Percentiles rank a stretch among this genome's conserved stretches.
phyloP scores from a whole-genome alignment of 2,797 vertebrate genomes.

The Syndactyla subalaris region DNA sequence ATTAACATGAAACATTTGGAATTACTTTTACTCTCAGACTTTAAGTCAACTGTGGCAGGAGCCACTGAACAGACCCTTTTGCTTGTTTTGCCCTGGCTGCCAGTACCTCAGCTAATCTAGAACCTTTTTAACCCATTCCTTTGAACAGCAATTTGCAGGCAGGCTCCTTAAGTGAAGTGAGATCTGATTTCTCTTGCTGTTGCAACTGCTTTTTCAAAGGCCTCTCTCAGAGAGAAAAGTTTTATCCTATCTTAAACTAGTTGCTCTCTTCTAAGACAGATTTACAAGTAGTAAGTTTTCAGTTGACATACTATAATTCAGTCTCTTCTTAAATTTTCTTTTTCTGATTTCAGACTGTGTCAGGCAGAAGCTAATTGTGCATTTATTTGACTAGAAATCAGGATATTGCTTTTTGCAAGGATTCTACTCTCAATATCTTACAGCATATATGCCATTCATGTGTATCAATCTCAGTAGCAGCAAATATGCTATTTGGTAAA shows the following conservation, averaged over 20 bases:
- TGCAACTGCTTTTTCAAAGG: neutral
- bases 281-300: neutral
- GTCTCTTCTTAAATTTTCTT: neutral
- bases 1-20: neutral
- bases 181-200: neutral
- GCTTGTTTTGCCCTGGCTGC: neutral
- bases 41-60: neutral
- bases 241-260: neutral
- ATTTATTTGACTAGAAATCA: neutral
- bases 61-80: neutral
- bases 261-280: neutral
- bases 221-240: neutral
- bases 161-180: neutral
- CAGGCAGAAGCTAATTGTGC: neutral
- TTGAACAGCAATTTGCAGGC: neutral
- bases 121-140: neutral
- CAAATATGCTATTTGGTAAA: neutral
- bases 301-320: neutral
- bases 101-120: neutral
- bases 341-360: neutral
- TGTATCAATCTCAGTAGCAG: neutral
- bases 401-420: neutral
- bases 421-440: neutral
- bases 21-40: slow-evolving; percentile 1
- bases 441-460: neutral